phyloP scores from a whole-genome alignment of 2,888 invertebrate species.

The Conops quadrifasciatus region DNA sequence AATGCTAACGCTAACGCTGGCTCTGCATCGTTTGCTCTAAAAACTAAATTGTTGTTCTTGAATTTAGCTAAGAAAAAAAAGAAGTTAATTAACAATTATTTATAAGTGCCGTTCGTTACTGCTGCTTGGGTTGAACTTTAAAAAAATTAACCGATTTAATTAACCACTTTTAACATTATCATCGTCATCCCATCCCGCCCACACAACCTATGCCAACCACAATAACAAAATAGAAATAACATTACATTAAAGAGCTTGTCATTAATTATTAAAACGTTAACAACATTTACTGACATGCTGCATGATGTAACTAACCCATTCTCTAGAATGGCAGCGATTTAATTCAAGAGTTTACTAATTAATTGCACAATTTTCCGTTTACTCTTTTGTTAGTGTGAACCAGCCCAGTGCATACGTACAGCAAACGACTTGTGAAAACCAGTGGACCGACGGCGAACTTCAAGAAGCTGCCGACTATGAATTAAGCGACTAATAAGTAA shows the following conservation, averaged over 20 bases:
- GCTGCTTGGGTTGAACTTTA: too few species aligned
- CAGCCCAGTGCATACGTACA: conserved; percentile 8
- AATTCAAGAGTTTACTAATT: not conserved
- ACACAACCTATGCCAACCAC: too few species aligned
- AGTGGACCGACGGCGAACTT: conserved; percentile 22
- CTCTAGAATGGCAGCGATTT: not conserved
- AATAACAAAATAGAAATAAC: not conserved
- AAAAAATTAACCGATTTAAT: too few species aligned
- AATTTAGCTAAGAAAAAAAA: too few species aligned
- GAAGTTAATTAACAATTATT: too few species aligned
- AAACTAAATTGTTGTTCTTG: too few species aligned
- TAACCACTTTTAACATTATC: not conserved
- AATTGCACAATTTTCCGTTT: not conserved
- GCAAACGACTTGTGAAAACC: conserved; percentile 17
- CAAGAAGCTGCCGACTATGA: conserved; percentile 18
- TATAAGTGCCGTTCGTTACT: too few species aligned
- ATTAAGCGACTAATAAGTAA: not conserved
- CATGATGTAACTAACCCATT: not conserved
- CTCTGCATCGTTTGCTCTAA: too few species aligned
- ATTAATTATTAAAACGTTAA: not conserved
- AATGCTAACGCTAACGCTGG: too few species aligned
- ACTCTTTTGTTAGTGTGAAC: not conserved
- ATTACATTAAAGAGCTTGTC: not conserved
- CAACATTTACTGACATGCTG: not conserved
- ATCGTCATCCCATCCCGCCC: not conserved